These are phyloP conservation scores for Mugil cephalus DNA, from an alignment of 2,113 vertebrate genomes.

Conservation along the genomic window DNA sequence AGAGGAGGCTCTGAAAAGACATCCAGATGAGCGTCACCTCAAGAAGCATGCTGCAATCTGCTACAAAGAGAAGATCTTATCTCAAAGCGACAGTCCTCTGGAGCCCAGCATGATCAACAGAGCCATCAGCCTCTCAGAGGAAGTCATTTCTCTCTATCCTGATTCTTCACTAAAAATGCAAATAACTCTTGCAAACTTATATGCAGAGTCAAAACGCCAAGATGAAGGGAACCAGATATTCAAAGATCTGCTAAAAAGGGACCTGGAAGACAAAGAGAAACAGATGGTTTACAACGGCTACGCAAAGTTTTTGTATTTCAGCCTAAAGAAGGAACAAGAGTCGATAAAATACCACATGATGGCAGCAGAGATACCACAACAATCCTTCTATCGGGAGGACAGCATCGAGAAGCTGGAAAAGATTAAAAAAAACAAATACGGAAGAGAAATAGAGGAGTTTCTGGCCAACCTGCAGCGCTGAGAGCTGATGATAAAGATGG, in stretches of 20 bases:
- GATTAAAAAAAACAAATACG: slow-evolving; percentile 27
- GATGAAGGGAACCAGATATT: slow-evolving; percentile 39
- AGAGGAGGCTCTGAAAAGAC: slow-evolving; percentile 52
- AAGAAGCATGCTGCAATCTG: slow-evolving; percentile 48
- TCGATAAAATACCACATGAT: slow-evolving; percentile 56
- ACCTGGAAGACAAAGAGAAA: slow-evolving; percentile 14
- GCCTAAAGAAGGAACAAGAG: neutral
- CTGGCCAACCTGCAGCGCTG: slow-evolving; percentile 37
- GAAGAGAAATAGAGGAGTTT: slow-evolving; percentile 51
- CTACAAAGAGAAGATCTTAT: slow-evolving; percentile 53
- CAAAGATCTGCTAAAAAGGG: slow-evolving; percentile 30
- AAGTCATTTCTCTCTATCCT: slow-evolving; percentile 63
- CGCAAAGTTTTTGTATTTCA: slow-evolving; percentile 43
- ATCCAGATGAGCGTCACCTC: slow-evolving; percentile 57
- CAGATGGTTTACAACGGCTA: slow-evolving; percentile 64
- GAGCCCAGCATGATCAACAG: slow-evolving; percentile 35
- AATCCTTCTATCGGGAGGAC: neutral
- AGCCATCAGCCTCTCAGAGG: slow-evolving; percentile 44
- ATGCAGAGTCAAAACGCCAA: neutral
- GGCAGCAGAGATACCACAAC: slow-evolving; percentile 38
- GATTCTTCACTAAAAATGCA: slow-evolving; percentile 19
- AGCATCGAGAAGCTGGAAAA: slow-evolving; percentile 50
- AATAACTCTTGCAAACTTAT: slow-evolving; percentile 55
- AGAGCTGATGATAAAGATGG: too few relatives aligned
- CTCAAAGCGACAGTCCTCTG: neutral